Evolutionary conservation across 2,797 vertebrate genomes (phyloP).

Genomic region (Pipistrellus nathusii): DNA sequence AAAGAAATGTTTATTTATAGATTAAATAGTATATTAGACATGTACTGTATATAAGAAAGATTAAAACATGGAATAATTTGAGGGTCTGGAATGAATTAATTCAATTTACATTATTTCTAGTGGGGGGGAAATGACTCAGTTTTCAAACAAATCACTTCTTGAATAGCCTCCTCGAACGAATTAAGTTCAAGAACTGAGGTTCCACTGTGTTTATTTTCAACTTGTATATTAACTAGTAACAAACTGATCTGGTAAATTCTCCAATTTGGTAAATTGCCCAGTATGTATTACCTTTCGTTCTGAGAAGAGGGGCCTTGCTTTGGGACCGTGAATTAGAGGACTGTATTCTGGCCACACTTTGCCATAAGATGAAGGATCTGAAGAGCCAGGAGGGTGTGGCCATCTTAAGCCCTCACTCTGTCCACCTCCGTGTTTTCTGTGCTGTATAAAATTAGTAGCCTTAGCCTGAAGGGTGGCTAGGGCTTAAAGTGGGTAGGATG

Average conservation of each 20-base stretch:
- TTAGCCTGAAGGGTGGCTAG: background rate
- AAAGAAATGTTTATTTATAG: too few species aligned
- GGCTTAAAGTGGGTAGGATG: background rate
- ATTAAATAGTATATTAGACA: too few species aligned
- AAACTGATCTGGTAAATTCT: conserved; percentile 29
- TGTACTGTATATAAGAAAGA: too few species aligned
- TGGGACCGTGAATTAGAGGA: background rate
- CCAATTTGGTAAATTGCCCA: background rate
- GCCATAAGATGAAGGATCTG: background rate
- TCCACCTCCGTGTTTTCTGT: background rate
- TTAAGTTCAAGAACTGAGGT: too few species aligned
- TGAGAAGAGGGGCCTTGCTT: background rate
- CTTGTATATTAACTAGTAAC: background rate
- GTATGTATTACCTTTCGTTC: background rate
- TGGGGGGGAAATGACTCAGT: too few species aligned
- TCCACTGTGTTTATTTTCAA: background rate
- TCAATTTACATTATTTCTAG: too few species aligned
- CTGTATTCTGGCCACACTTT: background rate
- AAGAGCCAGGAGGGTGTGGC: background rate
- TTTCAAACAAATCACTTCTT: too few species aligned
- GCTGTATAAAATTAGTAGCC: background rate
- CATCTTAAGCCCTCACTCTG: background rate
- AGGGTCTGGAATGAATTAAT: too few species aligned
- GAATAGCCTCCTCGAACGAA: too few species aligned
- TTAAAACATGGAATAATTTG: too few species aligned